These are phyloP conservation scores for Alexandromys fortis DNA, from an alignment of 2,113 vertebrate species.

Conservation along the genomic window DNA sequence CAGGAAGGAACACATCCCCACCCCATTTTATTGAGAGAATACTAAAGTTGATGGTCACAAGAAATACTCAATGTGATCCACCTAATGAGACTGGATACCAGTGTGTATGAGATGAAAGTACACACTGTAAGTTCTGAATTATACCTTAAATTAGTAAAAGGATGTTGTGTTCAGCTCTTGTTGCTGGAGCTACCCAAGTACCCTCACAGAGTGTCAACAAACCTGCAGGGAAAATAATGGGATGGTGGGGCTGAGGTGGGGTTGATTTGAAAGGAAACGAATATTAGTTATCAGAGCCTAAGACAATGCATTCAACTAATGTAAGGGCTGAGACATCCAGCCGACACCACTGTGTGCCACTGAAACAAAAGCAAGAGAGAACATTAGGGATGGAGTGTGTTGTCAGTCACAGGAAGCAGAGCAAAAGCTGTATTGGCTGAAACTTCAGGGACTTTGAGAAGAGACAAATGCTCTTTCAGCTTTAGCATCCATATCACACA, in stretches of 20 bases:
- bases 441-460: background rate
- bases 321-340: background rate
- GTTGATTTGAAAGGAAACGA: background rate
- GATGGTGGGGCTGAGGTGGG: background rate
- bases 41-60: background rate
- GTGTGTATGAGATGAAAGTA: background rate
- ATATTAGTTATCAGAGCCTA: background rate
- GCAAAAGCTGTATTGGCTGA: background rate
- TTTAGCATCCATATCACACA: background rate
- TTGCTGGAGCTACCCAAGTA: background rate
- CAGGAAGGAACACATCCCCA: background rate
- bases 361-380: background rate
- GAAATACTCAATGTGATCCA: background rate
- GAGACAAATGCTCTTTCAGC: background rate
- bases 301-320: background rate
- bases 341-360: fast-evolving
- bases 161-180: background rate
- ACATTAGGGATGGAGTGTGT: fast-evolving
- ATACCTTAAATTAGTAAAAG: background rate
- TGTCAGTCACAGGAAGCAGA: fast-evolving
- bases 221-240: background rate
- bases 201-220: background rate
- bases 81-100: background rate
- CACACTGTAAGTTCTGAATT: background rate
- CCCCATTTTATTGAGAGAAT: background rate